Percentiles rank a stretch among this genome's conserved stretches.
Conservation (phyloP, 2,888 invertebrate genomes). For the Lasioglossum oenotherae region DNA sequence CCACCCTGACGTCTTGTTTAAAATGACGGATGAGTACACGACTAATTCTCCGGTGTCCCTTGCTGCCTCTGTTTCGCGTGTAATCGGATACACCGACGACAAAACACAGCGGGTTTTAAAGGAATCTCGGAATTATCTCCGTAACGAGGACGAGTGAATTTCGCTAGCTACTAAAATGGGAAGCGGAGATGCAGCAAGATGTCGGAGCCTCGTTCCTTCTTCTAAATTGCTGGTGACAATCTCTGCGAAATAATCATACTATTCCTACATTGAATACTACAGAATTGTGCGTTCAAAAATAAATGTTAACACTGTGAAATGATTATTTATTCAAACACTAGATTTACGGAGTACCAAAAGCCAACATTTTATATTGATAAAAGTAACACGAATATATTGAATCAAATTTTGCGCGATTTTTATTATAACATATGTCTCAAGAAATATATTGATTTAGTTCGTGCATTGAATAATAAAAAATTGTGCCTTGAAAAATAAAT, state of each 20-base stretch:
- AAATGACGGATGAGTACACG: conserved; percentile 74
- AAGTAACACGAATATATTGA: not conserved
- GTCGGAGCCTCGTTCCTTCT: not conserved
- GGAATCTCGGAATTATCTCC: conserved; percentile 21
- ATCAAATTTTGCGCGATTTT: no score
- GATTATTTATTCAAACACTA: not conserved
- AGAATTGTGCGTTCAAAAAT: not conserved
- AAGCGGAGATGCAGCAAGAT: not conserved
- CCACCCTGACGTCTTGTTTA: conserved; percentile 77
- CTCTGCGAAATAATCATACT: not conserved
- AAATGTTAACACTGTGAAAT: not conserved
- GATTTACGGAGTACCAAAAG: not conserved
- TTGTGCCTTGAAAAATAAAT: not conserved
- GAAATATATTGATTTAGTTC: not conserved
- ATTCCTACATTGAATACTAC: not conserved
- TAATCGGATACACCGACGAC: conserved; percentile 65
- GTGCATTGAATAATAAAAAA: not conserved
- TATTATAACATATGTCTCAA: no score
- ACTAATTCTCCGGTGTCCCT: conserved; percentile 47
- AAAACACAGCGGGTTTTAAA: conserved; percentile 30
- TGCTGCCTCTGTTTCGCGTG: conserved; percentile 40
- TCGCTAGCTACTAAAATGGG: not conserved
- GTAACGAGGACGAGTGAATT: conserved; percentile 10
- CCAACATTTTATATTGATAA: not conserved
- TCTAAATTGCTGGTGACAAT: not conserved